A percentile compares a stretch with the other conserved stretches of the same genome.
Evolutionary conservation across 2,888 invertebrate species (phyloP).

Genomic region (Drosophila quinaria): DNA sequence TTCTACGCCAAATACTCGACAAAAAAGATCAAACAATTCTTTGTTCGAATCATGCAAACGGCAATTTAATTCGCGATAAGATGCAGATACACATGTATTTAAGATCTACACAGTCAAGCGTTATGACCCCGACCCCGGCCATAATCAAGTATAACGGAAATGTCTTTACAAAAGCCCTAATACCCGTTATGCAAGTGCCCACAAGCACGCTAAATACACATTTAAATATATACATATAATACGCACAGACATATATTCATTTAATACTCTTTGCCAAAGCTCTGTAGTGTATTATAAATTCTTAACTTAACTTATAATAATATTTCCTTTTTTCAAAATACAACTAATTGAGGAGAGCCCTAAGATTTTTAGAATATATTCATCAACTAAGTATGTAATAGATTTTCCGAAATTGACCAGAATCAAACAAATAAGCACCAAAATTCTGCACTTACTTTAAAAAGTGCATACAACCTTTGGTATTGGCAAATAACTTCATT

Average conservation of each 20-base stretch:
- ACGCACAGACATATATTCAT: not conserved
- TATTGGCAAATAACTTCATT: not conserved
- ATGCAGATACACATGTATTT: not conserved
- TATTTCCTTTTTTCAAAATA: no score
- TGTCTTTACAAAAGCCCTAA: constrained; percentile 59
- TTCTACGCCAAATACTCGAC: not conserved
- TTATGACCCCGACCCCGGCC: constrained; percentile 2
- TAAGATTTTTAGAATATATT: no score
- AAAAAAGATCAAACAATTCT: constrained; percentile 45
- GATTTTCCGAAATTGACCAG: not conserved
- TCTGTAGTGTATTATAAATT: not conserved
- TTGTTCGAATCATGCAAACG: constrained; percentile 30
- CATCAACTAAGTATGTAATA: no score
- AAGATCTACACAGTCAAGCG: constrained; percentile 17
- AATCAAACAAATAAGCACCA: no score
- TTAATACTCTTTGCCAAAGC: not conserved
- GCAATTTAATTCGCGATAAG: constrained; percentile 31
- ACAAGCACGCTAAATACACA: constrained; percentile 40
- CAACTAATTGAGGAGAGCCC: no score
- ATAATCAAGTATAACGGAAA: constrained; percentile 65
- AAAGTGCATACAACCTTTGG: constrained; percentile 12
- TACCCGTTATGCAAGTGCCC: constrained; percentile 27
- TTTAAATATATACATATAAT: not conserved
- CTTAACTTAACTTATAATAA: no score
- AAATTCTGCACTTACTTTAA: not conserved